Base-by-base conservation (phyloP, 2,113 vertebrate genomes). In the Thamnaconus septentrionalis region DNA sequence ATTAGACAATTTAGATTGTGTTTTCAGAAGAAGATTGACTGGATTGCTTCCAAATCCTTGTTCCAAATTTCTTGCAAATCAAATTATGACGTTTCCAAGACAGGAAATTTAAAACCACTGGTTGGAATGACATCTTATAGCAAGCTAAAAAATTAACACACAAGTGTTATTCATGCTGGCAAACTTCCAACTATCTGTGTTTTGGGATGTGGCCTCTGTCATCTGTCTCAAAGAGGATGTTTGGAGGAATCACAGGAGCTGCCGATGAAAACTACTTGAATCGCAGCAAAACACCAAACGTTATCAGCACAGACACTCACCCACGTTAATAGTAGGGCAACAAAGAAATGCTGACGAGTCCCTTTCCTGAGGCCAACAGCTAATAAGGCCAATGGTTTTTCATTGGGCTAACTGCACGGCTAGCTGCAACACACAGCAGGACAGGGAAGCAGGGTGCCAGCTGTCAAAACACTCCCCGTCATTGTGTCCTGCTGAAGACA, bases 401-500 rank as follows among this genome's bases (percentile, higher is more conserved):
- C 7, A 74, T 47, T 41, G 68, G 53, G 53, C 65, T 8, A 44
- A 69, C 66, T 76, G 59, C 64, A 81, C 47, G 70, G 12, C 63
- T 56, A 70, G 69, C 59, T 47, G 40, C 57, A 73, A 49, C 53
- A 48, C 74, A 66, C 79, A 71, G 50, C 79, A 44, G 77, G 73
- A 63, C 66, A 55, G 75, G 52, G 12, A 52, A 74, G 62, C 72
- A 69, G 71, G 80, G 85, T 84, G 85, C 88, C 88, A 90, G 81
- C 88, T 90, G 88, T 90, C 88, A 88, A 85, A 90, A 90, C 85
- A 88, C 47, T 59, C 52, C 66, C 61, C 51, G 77, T 81, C 71
- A 78, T 69, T 59, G 61, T 39, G 45, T 41, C 55, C 40, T 7
- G 66, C 52, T 63, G 1, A 12, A 42, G 5, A 53, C 31, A 75